Base-by-base conservation (phyloP, 1,140 invertebrate genomes). In the Anastrepha ludens region DNA sequence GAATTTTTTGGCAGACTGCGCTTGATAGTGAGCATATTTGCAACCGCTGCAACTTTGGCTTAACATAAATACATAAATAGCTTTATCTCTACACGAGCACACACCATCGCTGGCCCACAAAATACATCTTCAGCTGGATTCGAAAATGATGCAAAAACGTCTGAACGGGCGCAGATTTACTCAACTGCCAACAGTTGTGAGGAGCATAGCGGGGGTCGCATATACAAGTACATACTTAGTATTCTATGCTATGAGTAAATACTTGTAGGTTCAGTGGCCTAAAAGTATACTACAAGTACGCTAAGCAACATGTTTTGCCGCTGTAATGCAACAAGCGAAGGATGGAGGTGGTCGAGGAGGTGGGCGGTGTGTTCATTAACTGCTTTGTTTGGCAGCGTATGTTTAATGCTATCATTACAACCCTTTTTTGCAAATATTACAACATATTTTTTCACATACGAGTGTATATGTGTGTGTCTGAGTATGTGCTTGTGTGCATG, bases 381-480 rank as follows among this genome's bases (percentile, higher is more conserved):
- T 81, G 74, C 74, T 55, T 81, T 55, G 74, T 81, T 81, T 55
- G 47, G 47, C 74, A 81, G 47, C 47, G 9, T 55, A 41, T 47
- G 67, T 55, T 81, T 81, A 81, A 17, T 55, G 74, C 74, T 81
- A 55, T 81, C 74, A 81, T 55, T 81, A 41, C 74, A 81, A 81
- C 74, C 74, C 74, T n/a, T 41, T 74, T 81, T 81, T 50, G 47
- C 17, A 81, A 55, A 20, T 29, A 41, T n/a, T n/a, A 87, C 15
- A 87, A 78, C 15, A 78, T 60, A 60, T 15, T 20, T 59, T 60
- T n/a, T 9, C 29, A 67, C 20, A 67, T 41, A 39, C 29, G 39
- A 67, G 64, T 67, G 29, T 39, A 41, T 29, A 55, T 47, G 1
- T 55, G 74, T 55, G 44, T 50, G 70, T 55, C n/a, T 55, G 17